Evolutionary conservation across 1,140 invertebrate genomes (phyloP).

Genomic region (Drosophila azteca): DNA sequence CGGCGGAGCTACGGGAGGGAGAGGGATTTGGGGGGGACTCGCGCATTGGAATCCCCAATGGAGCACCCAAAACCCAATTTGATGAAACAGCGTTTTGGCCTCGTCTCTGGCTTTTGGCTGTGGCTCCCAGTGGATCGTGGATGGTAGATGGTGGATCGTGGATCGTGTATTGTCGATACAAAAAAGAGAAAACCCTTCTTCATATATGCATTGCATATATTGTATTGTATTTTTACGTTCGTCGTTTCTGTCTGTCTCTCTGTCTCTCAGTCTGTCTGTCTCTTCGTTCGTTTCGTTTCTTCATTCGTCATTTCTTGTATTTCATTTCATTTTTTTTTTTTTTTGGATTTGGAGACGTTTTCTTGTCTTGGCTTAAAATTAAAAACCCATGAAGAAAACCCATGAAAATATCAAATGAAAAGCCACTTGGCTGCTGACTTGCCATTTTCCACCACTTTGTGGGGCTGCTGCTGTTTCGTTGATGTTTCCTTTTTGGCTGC

Average conservation of each 20-base stretch:
- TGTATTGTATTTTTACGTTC: conserved; percentile 2
- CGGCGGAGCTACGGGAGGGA: too few species aligned
- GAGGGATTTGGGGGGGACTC: not conserved
- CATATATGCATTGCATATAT: conserved; percentile 36
- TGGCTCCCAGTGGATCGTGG: conserved; percentile 9
- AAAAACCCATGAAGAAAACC: conserved; percentile 28
- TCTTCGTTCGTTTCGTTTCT: conserved; percentile 17
- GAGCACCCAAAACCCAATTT: conserved; percentile 47
- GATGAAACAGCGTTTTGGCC: conserved; percentile 57
- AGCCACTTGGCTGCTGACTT: conserved; percentile 38
- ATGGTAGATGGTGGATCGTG: conserved; percentile 22
- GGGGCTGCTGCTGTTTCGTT: conserved; percentile 6
- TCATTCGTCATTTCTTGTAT: conserved; percentile 9
- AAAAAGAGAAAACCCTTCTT: conserved; percentile 72
- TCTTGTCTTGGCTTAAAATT: conserved; percentile 11
- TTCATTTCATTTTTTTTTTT: conserved; percentile 34
- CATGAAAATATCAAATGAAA: conserved; percentile 59
- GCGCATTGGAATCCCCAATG: conserved; percentile 20
- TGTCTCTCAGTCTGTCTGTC: conserved; percentile 19
- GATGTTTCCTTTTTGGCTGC: conserved; percentile 20
- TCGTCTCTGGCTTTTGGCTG: conserved; percentile 12
- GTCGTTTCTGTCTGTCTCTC: conserved; percentile 6
- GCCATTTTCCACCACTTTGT: conserved; percentile 32
- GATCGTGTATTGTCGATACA: conserved; percentile 36
- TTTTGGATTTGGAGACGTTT: too few species aligned